phyloP scores from a whole-genome alignment of 2,888 invertebrate genomes.

The Argyra leucocephala region DNA sequence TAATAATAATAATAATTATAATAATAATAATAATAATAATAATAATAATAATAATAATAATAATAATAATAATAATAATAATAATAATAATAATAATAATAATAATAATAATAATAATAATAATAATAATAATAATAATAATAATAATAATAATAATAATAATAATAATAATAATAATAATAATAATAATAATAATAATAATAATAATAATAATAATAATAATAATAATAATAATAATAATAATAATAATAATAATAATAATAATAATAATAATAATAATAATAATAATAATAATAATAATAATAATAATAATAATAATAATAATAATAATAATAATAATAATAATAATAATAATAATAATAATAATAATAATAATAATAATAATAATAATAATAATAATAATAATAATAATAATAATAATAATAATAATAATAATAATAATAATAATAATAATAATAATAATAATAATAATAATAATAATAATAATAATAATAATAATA shows the following conservation, averaged over 20 bases:
- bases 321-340: not conserved
- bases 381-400: not conserved
- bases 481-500: conserved; percentile 13
- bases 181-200: not conserved
- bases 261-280: not conserved
- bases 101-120: not conserved
- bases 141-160: not conserved
- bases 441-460: not conserved
- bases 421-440: not conserved
- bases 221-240: conserved; percentile 13
- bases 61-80: not conserved
- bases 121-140: not conserved
- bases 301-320: not conserved
- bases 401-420: not conserved
- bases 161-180: not conserved
- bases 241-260: not conserved
- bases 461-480: not conserved
- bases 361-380: not conserved
- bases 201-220: not conserved
- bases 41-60: not conserved
- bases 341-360: not conserved
- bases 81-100: not conserved
- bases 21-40: not conserved
- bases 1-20: not conserved
- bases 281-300: not conserved